Percentiles rank a stretch among this genome's conserved stretches.
Conservation (phyloP, 2,888 invertebrate species). For the Ophioninae sp. region DNA sequence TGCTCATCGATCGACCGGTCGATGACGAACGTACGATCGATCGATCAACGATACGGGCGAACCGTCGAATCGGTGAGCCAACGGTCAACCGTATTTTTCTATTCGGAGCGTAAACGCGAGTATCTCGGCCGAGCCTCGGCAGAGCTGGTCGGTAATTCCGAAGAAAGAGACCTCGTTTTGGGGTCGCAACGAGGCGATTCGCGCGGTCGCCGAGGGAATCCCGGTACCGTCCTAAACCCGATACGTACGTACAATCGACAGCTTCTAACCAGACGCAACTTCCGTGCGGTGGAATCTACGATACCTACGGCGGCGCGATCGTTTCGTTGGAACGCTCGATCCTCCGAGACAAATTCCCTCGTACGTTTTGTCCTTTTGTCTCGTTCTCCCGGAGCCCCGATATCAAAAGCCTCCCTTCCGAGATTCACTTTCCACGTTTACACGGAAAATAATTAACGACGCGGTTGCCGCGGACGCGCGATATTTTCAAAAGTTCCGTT, state of each 20-base stretch:
- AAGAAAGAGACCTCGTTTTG: background rate
- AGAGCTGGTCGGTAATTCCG: background rate
- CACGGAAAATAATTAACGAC: background rate
- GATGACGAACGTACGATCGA: background rate
- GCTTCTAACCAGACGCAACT: conserved; percentile 6
- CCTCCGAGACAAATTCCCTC: conserved; percentile 8
- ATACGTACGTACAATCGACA: conserved; percentile 13
- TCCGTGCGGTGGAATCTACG: conserved; percentile 18
- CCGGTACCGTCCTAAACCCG: background rate
- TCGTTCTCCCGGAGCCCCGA: background rate
- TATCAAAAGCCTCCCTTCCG: background rate
- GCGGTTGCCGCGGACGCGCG: background rate
- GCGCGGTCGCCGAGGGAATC: background rate
- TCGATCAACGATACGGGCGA: background rate
- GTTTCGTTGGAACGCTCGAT: conserved; percentile 8
- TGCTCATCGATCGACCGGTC: too few species aligned
- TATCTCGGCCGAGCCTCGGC: background rate
- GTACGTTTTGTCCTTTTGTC: background rate
- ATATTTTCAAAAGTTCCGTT: background rate
- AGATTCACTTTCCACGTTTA: background rate
- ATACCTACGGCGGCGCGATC: conserved; percentile 2
- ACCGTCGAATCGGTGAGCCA: background rate
- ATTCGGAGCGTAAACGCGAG: background rate
- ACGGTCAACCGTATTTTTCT: background rate
- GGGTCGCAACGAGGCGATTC: too few species aligned